Evolutionary conservation across 2,888 invertebrate species (phyloP).

Genomic region (Acronicta leporina): DNA sequence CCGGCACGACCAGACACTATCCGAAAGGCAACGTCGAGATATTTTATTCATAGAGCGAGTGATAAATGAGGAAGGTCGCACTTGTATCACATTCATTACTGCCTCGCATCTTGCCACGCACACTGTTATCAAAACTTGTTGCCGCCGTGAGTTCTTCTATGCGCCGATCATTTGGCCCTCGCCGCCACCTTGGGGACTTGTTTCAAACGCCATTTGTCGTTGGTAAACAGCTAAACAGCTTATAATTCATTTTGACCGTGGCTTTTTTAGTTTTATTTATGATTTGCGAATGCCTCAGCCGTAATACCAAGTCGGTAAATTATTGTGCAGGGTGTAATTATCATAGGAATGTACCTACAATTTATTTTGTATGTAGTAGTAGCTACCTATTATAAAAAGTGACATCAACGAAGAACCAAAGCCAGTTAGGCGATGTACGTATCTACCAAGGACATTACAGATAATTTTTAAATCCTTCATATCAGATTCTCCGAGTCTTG

Average conservation of each 20-base stretch:
- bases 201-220: constrained; percentile 80
- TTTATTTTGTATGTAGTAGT: constrained; percentile 30
- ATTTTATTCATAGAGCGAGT: constrained; percentile 86
- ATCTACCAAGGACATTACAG: too few relatives aligned
- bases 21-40: constrained; percentile 82
- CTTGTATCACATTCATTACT: constrained; percentile 86
- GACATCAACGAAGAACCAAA: too few relatives aligned
- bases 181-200: constrained; percentile 77
- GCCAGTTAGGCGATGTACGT: neutral
- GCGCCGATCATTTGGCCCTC: constrained; percentile 72
- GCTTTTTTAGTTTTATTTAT: constrained; percentile 76
- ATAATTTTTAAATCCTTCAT: too few relatives aligned
- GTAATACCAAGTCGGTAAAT: constrained; percentile 64
- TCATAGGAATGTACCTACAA: constrained; percentile 55
- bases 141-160: constrained; percentile 75
- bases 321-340: constrained; percentile 66
- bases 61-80: constrained; percentile 84
- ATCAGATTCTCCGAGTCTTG: too few relatives aligned
- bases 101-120: constrained; percentile 80
- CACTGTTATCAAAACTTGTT: constrained; percentile 87
- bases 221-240: constrained; percentile 76
- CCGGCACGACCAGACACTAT: constrained; percentile 80
- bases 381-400: neutral
- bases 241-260: constrained; percentile 76
- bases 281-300: constrained; percentile 64